These are phyloP conservation scores for Lithosia quadra DNA, from an alignment of 2,888 invertebrate species.

Conservation along the genomic window DNA sequence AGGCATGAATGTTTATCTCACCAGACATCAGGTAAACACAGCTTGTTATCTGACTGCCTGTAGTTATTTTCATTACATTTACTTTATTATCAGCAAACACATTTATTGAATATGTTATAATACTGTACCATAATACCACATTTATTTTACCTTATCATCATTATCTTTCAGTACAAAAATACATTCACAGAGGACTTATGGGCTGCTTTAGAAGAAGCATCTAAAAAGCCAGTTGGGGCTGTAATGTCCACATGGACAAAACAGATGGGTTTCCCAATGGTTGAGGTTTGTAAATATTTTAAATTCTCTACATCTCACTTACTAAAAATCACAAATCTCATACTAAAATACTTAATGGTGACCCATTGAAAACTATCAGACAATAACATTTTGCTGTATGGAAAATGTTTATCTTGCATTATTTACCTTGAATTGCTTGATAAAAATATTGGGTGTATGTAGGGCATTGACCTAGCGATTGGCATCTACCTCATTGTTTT, in stretches of 20 bases:
- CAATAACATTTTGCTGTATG: background rate
- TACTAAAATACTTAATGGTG: background rate
- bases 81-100: background rate
- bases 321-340: too few relatives aligned
- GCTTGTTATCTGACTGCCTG: background rate
- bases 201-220: slow-evolving; percentile 95
- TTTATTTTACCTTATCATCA: slow-evolving; percentile 15
- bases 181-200: slow-evolving; percentile 98
- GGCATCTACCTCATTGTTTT: background rate
- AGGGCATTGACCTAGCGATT: background rate
- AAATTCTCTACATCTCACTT: background rate
- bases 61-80: background rate
- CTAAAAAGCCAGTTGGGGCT: slow-evolving; percentile 94
- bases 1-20: slow-evolving; percentile 97
- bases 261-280: slow-evolving; percentile 97
- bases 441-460: background rate
- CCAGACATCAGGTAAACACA: slow-evolving; percentile 89
- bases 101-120: background rate
- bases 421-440: background rate
- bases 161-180: slow-evolving; percentile 91
- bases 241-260: slow-evolving; percentile 99
- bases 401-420: background rate
- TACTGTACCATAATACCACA: background rate
- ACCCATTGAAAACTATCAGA: background rate
- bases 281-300: slow-evolving; percentile 72